Evolutionary conservation across 2,113 vertebrate genomes (phyloP), one percentile per base, ranked within the genome.

Genomic region (Mormyrus lacerda): DNA sequence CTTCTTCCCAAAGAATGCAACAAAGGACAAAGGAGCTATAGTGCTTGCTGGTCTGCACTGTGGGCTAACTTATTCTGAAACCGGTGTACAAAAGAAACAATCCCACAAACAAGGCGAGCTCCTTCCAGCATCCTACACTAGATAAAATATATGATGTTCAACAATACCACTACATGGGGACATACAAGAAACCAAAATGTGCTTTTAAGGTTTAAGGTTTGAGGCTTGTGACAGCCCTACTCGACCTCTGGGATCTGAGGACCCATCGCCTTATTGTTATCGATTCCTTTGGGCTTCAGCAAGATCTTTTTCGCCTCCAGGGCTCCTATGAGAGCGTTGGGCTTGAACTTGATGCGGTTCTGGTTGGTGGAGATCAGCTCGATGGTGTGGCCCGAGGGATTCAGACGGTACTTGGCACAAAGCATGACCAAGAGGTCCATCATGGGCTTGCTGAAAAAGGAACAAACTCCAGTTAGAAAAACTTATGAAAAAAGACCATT

Each of bases 381-480:
- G 24, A 98, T 95, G 0, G 96, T 96, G 90, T 98, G 96, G 91
- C 97, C 96, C 1, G 97, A 97, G 4, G 98, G 98, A 91, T 98
- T 98, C 93, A 99, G 95, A 92, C 94, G 98, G 94, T 99, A 96
- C 39, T 96, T 97, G 17, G 97, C 97, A 92, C 98, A 99, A 39
- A 99, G 96, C 82, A 96, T 96, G 90, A 99, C 96, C 89, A 99
- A 85, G 79, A 99, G 91, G 93, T 99, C 98, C 97, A 99, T 99
- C 95, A 97, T 97, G 0, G 98, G 97, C 93, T 97, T 97, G 92
- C 98, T 99, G 91, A 24, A 90, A 90, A 93, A 45, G 90, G 51
- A 87, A 85, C 42, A 24, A 21, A 73, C 15, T 24, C 35, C 44
- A 89, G 24, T 19, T 11, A 55, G 51, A 17, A 47, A 31, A 69